Evolutionary conservation across 1,140 invertebrate species (phyloP), one percentile per base, ranked within the genome.

Genomic region (Listronotus bonariensis): DNA sequence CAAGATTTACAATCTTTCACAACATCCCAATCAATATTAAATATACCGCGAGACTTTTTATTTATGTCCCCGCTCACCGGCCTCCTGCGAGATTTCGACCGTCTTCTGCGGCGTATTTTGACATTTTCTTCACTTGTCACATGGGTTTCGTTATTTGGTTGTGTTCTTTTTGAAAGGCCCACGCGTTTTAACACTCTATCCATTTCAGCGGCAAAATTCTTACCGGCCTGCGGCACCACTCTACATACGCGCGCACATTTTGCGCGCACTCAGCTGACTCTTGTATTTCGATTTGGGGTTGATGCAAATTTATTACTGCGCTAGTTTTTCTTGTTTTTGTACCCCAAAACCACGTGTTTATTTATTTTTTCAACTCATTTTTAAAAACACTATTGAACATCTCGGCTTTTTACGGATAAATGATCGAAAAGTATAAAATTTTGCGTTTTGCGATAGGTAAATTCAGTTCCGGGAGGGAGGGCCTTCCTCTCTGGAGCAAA

Each of bases 21-120:
- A 66, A 74, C 75, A 72, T 78, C 77, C 77, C 77, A 78, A 75
- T 78, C 76, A 68, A 77, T 77, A 74, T 75, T 76, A 72, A 78
- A 78, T 68, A 78, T 59, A 56, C 77, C 75, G 41, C 75, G 70
- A 32, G 77, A 70, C 56, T 76, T 77, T 68, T 75, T 75, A 42
- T 53, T 71, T 11, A 53, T 66, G 10, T 66, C 64, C 7, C 10
- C 32, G 34, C 70, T 69, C 48, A 63, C 45, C 7, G 68, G 48
- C 31, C 71, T 68, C 31, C 73, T 71, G 12, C 74, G 67, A 18
- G 74, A 72, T 65, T 74, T 76, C 36, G 74, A 76, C 36, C 76
- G 65, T 34, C 76, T 72, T 8, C 74, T 65, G 32, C 77, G 64
- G 20, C 77, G 72, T 15, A 68, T 45, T 62, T 71, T 69, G 26